phyloP scores from a whole-genome alignment of 2,797 vertebrate species.

The Syndactyla subalaris region DNA sequence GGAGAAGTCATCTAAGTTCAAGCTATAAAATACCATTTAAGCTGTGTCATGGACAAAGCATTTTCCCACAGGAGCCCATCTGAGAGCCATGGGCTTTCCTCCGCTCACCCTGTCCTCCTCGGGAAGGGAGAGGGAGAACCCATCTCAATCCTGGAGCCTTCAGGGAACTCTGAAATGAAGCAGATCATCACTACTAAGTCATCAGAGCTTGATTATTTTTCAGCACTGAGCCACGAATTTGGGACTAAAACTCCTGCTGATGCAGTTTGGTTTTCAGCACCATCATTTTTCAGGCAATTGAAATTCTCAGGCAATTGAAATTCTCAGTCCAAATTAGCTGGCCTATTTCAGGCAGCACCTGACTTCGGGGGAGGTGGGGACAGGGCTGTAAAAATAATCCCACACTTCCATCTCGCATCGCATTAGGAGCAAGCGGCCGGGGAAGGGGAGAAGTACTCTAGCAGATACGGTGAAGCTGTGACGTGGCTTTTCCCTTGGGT shows the following conservation, averaged over 20 bases:
- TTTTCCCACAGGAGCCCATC: not conserved
- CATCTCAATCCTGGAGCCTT: not conserved
- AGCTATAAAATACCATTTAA: not conserved
- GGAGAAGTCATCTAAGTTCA: not conserved
- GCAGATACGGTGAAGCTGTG: not conserved
- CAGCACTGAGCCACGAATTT: not conserved
- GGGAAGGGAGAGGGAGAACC: not conserved
- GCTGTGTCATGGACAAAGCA: not conserved
- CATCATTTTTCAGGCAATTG: conserved; percentile 15
- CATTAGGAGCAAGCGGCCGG: not conserved
- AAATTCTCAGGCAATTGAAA: not conserved
- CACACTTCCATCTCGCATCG: not conserved
- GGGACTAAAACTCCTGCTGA: not conserved
- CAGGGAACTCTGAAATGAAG: not conserved
- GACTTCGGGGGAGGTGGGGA: conserved; percentile 8
- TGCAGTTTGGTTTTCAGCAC: not conserved
- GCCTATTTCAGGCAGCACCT: not conserved
- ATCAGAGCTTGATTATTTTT: not conserved
- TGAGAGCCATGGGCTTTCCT: not conserved
- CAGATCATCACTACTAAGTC: not conserved
- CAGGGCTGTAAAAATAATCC: conserved; percentile 16
- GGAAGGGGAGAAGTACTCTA: not conserved
- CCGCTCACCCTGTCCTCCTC: not conserved
- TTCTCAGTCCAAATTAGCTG: not conserved
- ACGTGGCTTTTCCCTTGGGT: not conserved